phyloP scores from a whole-genome alignment of 2,888 invertebrate species.

The Rotaria sp. region DNA sequence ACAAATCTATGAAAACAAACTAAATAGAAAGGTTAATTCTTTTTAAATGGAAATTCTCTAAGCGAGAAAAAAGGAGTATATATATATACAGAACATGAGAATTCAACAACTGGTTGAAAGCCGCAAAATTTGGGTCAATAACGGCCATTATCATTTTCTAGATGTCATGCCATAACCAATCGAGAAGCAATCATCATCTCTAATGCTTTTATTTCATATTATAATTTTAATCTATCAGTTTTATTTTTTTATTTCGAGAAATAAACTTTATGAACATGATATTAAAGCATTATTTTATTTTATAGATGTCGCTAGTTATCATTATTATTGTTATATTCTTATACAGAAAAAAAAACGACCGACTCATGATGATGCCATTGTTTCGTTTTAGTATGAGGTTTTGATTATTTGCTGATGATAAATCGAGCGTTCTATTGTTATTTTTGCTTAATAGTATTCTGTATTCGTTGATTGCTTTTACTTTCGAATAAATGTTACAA shows the following conservation, averaged over 20 bases:
- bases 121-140: slow-evolving; percentile 11
- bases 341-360: no score
- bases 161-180: background rate
- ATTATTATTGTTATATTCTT: no score
- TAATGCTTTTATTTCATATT: background rate
- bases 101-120: background rate
- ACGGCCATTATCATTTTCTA: slow-evolving; percentile 14
- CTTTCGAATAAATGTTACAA: no score
- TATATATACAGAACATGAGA: background rate
- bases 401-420: no score
- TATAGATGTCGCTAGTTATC: no score
- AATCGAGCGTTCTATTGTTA: no score
- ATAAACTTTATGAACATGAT: no score
- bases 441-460: no score
- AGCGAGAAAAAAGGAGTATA: background rate
- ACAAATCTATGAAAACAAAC: background rate
- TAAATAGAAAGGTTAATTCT: background rate
- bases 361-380: no score
- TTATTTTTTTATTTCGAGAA: background rate
- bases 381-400: no score
- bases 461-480: no score
- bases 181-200: background rate
- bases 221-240: background rate
- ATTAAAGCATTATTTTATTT: no score
- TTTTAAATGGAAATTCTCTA: background rate